Conservation (phyloP, 2,888 invertebrate species). For the Drosophila suboccidentalis region DNA sequence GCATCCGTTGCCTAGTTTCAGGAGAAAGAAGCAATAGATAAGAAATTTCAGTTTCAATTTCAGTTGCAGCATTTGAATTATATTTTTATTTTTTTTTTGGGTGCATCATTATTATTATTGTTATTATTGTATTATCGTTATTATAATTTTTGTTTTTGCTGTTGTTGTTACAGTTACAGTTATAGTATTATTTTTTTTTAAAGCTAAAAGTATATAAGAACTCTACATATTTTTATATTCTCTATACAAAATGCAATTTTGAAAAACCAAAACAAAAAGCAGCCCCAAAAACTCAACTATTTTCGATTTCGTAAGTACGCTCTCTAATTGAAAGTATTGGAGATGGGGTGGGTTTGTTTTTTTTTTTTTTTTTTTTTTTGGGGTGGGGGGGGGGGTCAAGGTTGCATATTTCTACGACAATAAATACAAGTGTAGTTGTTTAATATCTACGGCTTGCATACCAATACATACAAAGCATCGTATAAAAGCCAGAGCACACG, state of each 20-base stretch:
- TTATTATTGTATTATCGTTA: conserved; percentile 25
- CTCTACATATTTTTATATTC: conserved; percentile 44
- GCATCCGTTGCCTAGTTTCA: conserved; percentile 84
- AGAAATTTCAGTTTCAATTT: conserved; percentile 61
- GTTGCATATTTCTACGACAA: conserved; percentile 31
- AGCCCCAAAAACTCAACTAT: conserved; percentile 52
- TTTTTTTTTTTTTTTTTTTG: too few relatives aligned
- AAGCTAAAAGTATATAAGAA: conserved; percentile 46
- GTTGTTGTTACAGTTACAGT: conserved; percentile 24
- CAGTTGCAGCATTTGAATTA: conserved; percentile 31
- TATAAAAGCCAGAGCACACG: conserved; percentile 18
- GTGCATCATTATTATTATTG: conserved; percentile 19
- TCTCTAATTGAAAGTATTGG: conserved; percentile 9
- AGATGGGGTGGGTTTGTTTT: background rate
- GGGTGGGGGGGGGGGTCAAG: background rate
- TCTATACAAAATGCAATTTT: conserved; percentile 60
- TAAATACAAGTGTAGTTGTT: conserved; percentile 21
- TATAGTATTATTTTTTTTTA: conserved; percentile 28
- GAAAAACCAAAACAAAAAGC: conserved; percentile 50
- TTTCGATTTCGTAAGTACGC: conserved; percentile 17
- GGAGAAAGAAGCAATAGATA: conserved; percentile 74
- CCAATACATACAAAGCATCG: conserved; percentile 37
- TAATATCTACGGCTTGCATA: conserved; percentile 38
- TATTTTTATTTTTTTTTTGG: conserved; percentile 7
- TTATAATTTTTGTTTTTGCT: conserved; percentile 26